phyloP scores from a whole-genome alignment of 2,113 vertebrate species.

The Tauraco erythrolophus region DNA sequence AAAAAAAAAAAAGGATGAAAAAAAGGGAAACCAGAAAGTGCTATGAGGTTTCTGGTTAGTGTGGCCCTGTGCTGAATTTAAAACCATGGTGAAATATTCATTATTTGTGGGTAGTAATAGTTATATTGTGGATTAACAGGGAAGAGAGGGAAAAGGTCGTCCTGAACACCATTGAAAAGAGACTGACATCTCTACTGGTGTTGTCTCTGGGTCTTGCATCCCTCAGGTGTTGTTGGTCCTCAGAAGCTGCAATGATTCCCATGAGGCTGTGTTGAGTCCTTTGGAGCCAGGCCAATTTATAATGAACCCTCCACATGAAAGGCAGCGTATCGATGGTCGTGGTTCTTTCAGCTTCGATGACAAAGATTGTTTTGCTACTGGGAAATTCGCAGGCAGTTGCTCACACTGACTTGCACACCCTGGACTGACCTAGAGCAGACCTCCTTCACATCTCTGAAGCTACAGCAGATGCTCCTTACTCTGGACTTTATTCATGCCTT shows the following conservation, averaged over 20 bases:
- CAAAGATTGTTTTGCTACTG: accelerated
- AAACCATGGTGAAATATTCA: not conserved
- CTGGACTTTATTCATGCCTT: not conserved
- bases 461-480: not conserved
- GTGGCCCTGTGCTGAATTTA: not conserved
- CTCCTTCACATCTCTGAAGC: not conserved
- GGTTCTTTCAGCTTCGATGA: not conserved
- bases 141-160: not conserved
- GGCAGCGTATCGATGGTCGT: accelerated
- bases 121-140: not conserved
- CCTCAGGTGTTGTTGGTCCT: not conserved
- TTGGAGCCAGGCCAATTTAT: not conserved
- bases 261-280: not conserved
- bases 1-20: not conserved
- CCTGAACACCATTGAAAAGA: not conserved
- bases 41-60: not conserved
- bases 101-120: not conserved
- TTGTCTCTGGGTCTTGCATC: not conserved
- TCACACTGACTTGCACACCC: not conserved
- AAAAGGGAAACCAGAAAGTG: not conserved
- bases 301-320: not conserved
- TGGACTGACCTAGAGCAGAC: not conserved
- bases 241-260: not conserved
- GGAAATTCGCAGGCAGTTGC: not conserved
- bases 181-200: not conserved